phyloP scores from a whole-genome alignment of 2,797 vertebrate species.

The Gouania willdenowi region DNA sequence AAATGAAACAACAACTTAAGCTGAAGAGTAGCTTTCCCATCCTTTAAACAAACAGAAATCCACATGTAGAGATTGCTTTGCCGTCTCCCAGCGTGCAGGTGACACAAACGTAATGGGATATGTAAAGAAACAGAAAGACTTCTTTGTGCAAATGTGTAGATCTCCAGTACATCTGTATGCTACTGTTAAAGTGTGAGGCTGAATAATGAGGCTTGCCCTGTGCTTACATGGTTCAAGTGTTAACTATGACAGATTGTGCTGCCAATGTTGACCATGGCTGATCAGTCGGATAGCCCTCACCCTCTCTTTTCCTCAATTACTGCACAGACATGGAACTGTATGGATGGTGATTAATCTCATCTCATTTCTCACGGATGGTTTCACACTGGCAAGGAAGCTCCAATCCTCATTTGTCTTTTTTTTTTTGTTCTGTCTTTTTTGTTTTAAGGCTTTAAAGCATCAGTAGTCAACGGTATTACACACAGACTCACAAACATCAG shows the following conservation, averaged over 20 bases:
- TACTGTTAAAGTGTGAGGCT: constrained; percentile 17
- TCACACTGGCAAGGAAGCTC: constrained; percentile 30
- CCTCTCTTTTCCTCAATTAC: constrained; percentile 42
- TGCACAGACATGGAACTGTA: constrained; percentile 36
- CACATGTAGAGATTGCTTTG: constrained; percentile 39
- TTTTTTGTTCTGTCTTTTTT: neutral
- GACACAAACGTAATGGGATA: constrained; percentile 17
- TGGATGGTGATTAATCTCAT: constrained; percentile 49
- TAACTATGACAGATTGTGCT: constrained; percentile 65
- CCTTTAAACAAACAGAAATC: no score
- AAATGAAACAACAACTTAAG: no score
- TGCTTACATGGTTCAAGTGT: constrained; percentile 50
- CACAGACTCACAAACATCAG: constrained; percentile 2
- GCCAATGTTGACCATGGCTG: constrained; percentile 52
- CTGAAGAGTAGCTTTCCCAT: no score
- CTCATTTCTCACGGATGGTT: constrained; percentile 38
- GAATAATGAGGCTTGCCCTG: constrained; percentile 45
- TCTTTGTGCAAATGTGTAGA: neutral
- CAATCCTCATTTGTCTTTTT: constrained; percentile 26
- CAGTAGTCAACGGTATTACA: constrained; percentile 10
- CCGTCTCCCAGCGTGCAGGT: constrained; percentile 12
- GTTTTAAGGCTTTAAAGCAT: constrained; percentile 1
- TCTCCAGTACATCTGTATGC: constrained; percentile 16
- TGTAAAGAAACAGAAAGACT: neutral
- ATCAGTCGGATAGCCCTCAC: constrained; percentile 50